Evolutionary conservation across 2,888 invertebrate genomes (phyloP).

Genomic region (Dolichopus griseipennis): DNA sequence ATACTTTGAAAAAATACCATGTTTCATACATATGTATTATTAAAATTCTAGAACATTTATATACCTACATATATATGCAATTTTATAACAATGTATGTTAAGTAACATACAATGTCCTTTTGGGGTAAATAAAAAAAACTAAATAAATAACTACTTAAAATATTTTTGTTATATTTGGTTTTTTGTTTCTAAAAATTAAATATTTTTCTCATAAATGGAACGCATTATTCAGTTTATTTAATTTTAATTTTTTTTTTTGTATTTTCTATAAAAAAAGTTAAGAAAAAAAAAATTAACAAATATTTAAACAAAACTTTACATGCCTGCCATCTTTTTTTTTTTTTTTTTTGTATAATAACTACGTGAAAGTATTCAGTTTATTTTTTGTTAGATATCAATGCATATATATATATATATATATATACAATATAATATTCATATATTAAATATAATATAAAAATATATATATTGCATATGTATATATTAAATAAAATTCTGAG

Average conservation of each 20-base stretch:
- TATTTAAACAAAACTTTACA: not conserved
- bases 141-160: not conserved
- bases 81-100: no score
- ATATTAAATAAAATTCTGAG: not conserved
- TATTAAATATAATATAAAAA: not conserved
- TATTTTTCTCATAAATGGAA: constrained; percentile 3
- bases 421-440: no score
- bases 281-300: not conserved
- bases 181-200: not conserved
- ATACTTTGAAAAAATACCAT: no score
- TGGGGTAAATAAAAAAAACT: no score
- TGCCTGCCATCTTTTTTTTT: constrained; percentile 4
- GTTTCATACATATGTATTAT: no score
- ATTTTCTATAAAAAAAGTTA: not conserved
- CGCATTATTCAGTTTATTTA: not conserved
- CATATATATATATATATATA: no score
- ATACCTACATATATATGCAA: no score
- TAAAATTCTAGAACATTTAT: no score
- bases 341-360: no score
- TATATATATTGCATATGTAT: not conserved
- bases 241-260: not conserved
- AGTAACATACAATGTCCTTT: no score
- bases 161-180: not conserved
- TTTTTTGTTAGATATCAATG: no score
- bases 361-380: not conserved